These are phyloP conservation scores for Pavo muticus DNA, from an alignment of 2,113 vertebrate species.

Conservation along the genomic window DNA sequence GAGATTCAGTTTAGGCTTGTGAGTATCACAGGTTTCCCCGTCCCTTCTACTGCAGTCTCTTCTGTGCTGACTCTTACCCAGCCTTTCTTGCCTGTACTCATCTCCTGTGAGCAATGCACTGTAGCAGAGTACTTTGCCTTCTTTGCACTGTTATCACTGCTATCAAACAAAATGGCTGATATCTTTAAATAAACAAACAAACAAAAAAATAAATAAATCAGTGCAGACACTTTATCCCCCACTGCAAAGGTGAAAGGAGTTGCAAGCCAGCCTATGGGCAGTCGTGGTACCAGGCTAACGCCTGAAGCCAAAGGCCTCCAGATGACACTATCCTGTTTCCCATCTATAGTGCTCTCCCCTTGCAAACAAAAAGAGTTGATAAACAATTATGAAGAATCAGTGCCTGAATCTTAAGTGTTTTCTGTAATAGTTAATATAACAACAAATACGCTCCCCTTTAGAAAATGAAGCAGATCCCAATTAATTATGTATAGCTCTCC, in stretches of 20 bases:
- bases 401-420: slow-evolving; percentile 59
- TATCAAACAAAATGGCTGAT: not conserved
- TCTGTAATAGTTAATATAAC: slow-evolving; percentile 68
- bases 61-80: not conserved
- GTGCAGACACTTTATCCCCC: not conserved
- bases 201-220: not conserved
- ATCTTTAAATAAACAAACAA: not conserved
- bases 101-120: accelerated
- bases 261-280: not conserved
- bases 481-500: slow-evolving; percentile 68
- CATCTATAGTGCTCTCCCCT: not conserved
- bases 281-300: not conserved
- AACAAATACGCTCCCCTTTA: slow-evolving; percentile 62
- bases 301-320: not conserved
- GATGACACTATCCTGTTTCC: not conserved
- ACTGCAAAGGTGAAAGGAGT: not conserved
- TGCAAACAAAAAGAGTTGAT: not conserved
- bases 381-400: slow-evolving; percentile 54
- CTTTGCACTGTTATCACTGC: not conserved
- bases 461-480: slow-evolving; percentile 71
- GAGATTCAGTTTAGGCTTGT: not conserved
- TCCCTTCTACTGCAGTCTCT: not conserved
- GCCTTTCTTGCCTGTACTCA: accelerated
- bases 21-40: not conserved
- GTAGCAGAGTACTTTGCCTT: not conserved